Evolutionary conservation across 2,113 vertebrate genomes (phyloP).

Genomic region (Mastomys coucha): DNA sequence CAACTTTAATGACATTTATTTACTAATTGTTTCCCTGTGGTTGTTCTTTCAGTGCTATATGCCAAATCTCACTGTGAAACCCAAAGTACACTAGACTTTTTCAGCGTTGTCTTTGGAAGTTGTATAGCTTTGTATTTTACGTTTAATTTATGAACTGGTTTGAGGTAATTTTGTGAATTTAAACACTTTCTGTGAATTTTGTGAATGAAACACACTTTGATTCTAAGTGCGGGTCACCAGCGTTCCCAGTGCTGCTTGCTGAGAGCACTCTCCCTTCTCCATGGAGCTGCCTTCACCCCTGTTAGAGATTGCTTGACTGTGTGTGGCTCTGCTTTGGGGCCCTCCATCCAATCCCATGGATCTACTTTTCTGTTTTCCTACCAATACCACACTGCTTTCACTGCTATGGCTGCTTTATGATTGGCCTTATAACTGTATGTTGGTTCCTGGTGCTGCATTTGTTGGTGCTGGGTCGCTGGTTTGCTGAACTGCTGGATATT

Average conservation of each 20-base stretch:
- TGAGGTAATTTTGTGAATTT: not conserved
- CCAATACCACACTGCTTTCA: not conserved
- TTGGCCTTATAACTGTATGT: constrained; percentile 10
- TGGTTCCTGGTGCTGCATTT: no score
- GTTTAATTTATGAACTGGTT: not conserved
- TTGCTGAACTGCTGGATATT: no score
- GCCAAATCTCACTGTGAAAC: not conserved
- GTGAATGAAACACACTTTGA: no score
- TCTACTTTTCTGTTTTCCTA: not conserved
- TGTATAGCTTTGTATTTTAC: constrained; percentile 22
- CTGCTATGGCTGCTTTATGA: constrained; percentile 25
- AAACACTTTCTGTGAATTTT: no score
- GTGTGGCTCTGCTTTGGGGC: not conserved
- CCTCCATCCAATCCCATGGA: not conserved
- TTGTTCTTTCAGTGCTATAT: not conserved
- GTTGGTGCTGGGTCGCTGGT: no score
- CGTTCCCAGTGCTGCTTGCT: not conserved
- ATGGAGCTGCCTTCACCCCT: not conserved
- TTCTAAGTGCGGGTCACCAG: not conserved
- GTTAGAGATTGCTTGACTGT: not conserved
- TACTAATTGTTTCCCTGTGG: not conserved
- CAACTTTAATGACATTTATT: constrained; percentile 4
- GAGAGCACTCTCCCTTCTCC: not conserved
- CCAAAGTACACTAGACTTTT: not conserved
- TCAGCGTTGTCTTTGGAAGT: not conserved